Percentiles rank a stretch among this genome's conserved stretches.
These are phyloP conservation scores for Drosophila acutilabella DNA, from an alignment of 2,888 invertebrate genomes.

Conservation along the genomic window DNA sequence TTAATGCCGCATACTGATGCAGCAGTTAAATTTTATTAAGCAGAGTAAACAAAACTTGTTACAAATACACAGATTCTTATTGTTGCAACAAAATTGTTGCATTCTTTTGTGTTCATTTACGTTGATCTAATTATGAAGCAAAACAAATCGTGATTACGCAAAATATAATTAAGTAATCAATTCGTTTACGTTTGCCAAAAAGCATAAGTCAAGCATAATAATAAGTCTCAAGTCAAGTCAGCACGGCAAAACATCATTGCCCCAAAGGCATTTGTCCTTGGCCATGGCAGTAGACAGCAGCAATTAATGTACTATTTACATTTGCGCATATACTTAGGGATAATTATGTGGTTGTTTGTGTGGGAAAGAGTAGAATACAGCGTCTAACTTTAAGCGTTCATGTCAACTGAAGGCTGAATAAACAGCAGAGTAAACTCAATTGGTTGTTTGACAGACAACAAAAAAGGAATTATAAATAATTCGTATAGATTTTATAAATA, in stretches of 20 bases:
- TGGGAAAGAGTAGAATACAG: slow-evolving; percentile 15
- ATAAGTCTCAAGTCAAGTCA: slow-evolving; percentile 27
- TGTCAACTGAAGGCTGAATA: slow-evolving; percentile 19
- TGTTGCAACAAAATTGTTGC: slow-evolving; percentile 31
- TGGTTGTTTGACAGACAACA: slow-evolving; percentile 2
- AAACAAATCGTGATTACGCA: slow-evolving; percentile 41
- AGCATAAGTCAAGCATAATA: slow-evolving; percentile 43
- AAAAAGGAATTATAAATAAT: too few species aligned
- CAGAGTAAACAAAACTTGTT: slow-evolving; percentile 50
- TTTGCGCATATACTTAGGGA: slow-evolving; percentile 41
- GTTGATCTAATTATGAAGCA: slow-evolving; percentile 54
- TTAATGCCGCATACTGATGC: slow-evolving; percentile 47
- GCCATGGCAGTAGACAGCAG: slow-evolving; percentile 14
- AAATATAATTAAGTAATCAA: slow-evolving; percentile 65
- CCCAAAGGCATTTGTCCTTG: slow-evolving; percentile 41
- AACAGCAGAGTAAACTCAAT: slow-evolving; percentile 15
- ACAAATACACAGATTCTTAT: slow-evolving; percentile 59
- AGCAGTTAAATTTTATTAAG: slow-evolving; percentile 74
- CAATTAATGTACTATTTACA: slow-evolving; percentile 29
- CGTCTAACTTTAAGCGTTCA: background rate
- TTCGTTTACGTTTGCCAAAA: slow-evolving; percentile 42
- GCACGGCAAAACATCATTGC: slow-evolving; percentile 21
- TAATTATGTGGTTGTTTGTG: slow-evolving; percentile 20
- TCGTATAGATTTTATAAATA: too few species aligned
- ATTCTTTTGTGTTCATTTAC: slow-evolving; percentile 34